Evolutionary conservation across 2,797 vertebrate species (phyloP).

Genomic region (Hypotaenidia philippensis): DNA sequence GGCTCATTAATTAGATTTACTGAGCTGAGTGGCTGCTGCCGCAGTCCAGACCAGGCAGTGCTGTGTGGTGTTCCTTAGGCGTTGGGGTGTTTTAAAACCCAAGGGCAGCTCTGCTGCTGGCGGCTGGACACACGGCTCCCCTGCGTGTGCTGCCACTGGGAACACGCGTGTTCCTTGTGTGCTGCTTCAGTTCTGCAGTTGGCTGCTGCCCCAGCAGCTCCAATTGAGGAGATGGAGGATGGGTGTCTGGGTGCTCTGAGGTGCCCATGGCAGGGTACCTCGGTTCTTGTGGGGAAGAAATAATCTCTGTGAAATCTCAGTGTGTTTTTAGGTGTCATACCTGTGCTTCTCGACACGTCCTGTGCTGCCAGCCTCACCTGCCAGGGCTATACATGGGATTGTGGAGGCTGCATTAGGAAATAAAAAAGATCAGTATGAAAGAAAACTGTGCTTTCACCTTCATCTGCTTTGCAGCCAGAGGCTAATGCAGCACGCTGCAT

Average conservation of each 20-base stretch:
- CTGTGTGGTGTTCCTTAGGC: slow-evolving; percentile 41
- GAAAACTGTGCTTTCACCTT: not conserved
- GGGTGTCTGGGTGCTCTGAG: not conserved
- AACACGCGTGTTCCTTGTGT: not conserved
- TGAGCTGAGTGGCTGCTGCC: slow-evolving; percentile 30
- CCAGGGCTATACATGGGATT: not conserved
- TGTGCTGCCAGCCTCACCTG: not conserved
- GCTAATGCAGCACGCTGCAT: not conserved
- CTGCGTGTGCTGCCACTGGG: not conserved
- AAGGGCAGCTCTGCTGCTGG: not conserved
- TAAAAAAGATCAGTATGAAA: not conserved
- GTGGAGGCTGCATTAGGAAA: not conserved
- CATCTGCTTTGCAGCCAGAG: not conserved
- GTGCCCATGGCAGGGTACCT: slow-evolving; percentile 25
- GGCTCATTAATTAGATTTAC: slow-evolving; percentile 64
- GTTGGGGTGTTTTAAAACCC: not conserved
- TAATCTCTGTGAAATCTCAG: not conserved
- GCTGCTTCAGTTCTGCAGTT: not conserved
- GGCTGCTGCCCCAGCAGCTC: not conserved
- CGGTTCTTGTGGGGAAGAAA: slow-evolving; percentile 51
- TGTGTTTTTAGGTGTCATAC: not conserved
- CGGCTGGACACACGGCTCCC: not conserved
- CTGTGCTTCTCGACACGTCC: not conserved
- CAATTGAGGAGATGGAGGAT: not conserved
- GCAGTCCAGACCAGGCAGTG: slow-evolving; percentile 1